Percentiles rank a stretch among this genome's conserved stretches.
Evolutionary conservation across 2,888 invertebrate genomes (phyloP).

Genomic region (Apamea crenata): DNA sequence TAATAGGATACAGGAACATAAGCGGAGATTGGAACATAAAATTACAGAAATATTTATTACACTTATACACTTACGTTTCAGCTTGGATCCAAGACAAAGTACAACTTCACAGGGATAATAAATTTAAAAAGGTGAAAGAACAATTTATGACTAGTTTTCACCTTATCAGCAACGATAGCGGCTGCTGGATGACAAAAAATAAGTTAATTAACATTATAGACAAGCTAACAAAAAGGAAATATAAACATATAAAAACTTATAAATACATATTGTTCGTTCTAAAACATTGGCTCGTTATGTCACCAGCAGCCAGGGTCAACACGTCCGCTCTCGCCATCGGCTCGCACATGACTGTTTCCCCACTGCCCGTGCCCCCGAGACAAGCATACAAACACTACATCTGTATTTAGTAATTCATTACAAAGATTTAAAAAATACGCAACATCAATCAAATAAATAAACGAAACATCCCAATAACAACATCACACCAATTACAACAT

Average conservation of each 20-base stretch:
- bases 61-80: background rate
- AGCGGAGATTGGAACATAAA: no score
- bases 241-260: background rate
- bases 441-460: background rate
- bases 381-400: no score
- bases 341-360: no score
- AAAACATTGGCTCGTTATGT: no score
- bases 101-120: background rate
- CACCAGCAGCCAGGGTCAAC: no score
- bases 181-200: background rate
- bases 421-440: background rate
- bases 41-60: background rate
- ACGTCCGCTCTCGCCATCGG: no score
- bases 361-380: no score
- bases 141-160: background rate
- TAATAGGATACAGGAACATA: background rate
- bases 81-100: background rate
- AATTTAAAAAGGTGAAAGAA: background rate
- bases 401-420: background rate
- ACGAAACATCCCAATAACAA: background rate
- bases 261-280: no score
- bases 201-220: background rate
- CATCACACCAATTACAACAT: slow-evolving; percentile 16
- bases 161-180: background rate
- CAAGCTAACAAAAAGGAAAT: no score